These are phyloP conservation scores for Temnothorax longispinosus DNA, from an alignment of 1,140 invertebrate species.

Conservation along the genomic window DNA sequence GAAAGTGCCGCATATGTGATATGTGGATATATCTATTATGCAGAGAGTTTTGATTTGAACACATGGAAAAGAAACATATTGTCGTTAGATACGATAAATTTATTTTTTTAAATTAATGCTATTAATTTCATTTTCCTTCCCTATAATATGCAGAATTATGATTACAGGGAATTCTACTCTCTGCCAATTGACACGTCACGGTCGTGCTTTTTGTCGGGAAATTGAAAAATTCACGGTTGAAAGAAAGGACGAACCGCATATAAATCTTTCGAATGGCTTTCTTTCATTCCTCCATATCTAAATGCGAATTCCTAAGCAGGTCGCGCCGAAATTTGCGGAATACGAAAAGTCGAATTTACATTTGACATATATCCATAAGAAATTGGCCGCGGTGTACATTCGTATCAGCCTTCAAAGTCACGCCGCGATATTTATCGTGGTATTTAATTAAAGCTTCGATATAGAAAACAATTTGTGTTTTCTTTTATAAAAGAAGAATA, in stretches of 20 bases:
- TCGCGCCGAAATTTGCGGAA: constrained; percentile 34
- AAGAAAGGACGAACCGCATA: not conserved
- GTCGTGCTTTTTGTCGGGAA: not conserved
- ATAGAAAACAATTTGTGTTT: not conserved
- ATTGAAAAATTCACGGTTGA: constrained; percentile 28
- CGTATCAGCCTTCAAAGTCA: not conserved
- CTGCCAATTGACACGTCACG: not conserved
- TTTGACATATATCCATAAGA: constrained; percentile 28
- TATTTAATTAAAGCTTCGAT: not conserved
- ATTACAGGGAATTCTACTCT: not conserved
- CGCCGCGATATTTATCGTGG: not conserved
- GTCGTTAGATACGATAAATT: not conserved
- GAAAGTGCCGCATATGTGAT: not conserved
- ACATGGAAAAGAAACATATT: not conserved
- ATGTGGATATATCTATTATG: not conserved
- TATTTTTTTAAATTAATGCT: not conserved
- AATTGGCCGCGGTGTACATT: not conserved
- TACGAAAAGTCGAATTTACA: constrained; percentile 45
- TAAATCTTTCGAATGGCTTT: constrained; percentile 32
- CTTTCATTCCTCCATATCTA: constrained; percentile 26
- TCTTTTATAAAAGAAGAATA: not conserved
- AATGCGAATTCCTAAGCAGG: constrained; percentile 41
- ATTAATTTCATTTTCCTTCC: not conserved
- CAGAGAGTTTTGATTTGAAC: not conserved
- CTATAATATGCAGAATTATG: not conserved